These are phyloP conservation scores for Hemitrygon akajei DNA, from an alignment of 2,797 vertebrate species.

Conservation along the genomic window DNA sequence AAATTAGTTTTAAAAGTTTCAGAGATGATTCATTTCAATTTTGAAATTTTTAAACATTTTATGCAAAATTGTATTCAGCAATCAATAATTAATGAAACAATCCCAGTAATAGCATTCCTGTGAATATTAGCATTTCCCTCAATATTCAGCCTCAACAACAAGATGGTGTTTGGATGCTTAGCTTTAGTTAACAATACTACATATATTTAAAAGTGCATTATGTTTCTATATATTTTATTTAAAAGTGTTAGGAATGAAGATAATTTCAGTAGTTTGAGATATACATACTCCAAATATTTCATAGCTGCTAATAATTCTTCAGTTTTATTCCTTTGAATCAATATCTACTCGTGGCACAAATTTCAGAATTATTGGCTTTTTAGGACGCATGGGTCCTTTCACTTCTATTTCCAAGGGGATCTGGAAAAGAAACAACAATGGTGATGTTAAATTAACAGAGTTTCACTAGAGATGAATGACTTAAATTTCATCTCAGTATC, in stretches of 20 bases:
- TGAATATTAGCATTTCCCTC: neutral
- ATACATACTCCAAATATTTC: neutral
- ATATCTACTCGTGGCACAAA: neutral
- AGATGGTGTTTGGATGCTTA: too few species aligned
- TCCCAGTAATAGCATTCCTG: too few species aligned
- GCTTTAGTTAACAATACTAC: too few species aligned
- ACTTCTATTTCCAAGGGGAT: conserved; percentile 14
- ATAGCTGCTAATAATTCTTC: neutral
- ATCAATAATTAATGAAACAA: neutral
- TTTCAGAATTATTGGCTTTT: conserved; percentile 31
- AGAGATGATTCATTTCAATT: too few species aligned
- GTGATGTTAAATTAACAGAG: neutral
- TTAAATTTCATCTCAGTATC: neutral
- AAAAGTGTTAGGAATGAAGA: too few species aligned
- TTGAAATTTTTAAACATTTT: too few species aligned
- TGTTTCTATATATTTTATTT: too few species aligned
- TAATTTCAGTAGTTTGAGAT: too few species aligned
- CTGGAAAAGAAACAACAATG: conserved; percentile 13
- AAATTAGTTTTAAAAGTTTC: too few species aligned
- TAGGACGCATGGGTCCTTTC: neutral
- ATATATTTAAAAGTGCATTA: too few species aligned
- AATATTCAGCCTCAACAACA: neutral
- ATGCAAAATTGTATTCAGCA: neutral
- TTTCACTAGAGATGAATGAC: neutral
- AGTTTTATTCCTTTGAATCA: conserved; percentile 13